A percentile compares a stretch with the other conserved stretches of the same genome.
Evolutionary conservation across 2,888 invertebrate genomes (phyloP).

Genomic region (Napeogenes sylphis): DNA sequence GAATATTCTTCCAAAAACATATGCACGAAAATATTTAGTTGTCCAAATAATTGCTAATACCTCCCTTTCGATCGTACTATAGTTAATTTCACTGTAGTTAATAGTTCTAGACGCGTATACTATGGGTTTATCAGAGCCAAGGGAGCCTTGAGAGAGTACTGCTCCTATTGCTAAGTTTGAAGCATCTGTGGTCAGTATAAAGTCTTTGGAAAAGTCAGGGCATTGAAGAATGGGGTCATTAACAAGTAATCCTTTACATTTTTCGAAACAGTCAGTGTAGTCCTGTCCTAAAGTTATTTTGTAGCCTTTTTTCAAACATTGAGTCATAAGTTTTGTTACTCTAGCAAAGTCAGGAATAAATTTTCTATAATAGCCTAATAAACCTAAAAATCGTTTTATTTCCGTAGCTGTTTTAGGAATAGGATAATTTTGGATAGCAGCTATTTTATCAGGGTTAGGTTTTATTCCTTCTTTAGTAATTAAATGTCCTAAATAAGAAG

Average conservation of each 20-base stretch:
- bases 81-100: not conserved
- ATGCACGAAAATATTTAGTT: not conserved
- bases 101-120: conserved; percentile 10
- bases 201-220: not conserved
- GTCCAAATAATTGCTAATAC: too few relatives aligned
- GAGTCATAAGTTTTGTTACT: too few relatives aligned
- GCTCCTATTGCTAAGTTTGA: conserved; percentile 31
- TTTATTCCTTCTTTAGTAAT: too few relatives aligned
- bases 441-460: too few relatives aligned
- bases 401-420: too few relatives aligned
- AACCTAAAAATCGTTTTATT: too few relatives aligned
- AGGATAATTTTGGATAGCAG: too few relatives aligned
- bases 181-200: conserved; percentile 23
- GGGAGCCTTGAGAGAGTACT: conserved; percentile 30
- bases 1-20: not conserved
- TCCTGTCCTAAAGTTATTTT: too few relatives aligned
- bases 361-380: too few relatives aligned
- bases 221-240: not conserved
- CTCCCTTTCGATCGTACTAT: not conserved
- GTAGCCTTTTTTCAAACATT: too few relatives aligned
- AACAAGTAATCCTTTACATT: not conserved
- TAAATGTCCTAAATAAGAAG: too few relatives aligned
- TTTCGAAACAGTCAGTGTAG: not conserved
- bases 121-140: conserved; percentile 31
- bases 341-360: too few relatives aligned